Percentiles rank a stretch among this genome's conserved stretches.
These are phyloP conservation scores for Ypsolopha scabrella DNA, from an alignment of 2,888 invertebrate genomes.

Conservation along the genomic window DNA sequence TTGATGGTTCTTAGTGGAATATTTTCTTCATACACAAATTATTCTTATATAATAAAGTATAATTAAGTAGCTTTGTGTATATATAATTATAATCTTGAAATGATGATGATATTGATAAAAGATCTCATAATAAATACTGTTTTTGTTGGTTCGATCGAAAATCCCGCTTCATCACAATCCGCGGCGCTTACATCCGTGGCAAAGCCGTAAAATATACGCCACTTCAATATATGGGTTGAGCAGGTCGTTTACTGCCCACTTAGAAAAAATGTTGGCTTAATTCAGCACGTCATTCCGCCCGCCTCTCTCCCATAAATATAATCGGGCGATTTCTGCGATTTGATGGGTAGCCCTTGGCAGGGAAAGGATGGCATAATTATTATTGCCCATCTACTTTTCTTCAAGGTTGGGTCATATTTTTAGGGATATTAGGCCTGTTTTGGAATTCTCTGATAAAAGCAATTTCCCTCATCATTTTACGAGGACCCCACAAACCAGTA, in stretches of 20 bases:
- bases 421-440: background rate
- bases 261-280: conserved; percentile 65
- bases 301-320: conserved; percentile 43
- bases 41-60: too few relatives aligned
- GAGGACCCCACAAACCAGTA: too few relatives aligned
- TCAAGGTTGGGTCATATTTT: conserved; percentile 10
- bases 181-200: conserved; percentile 12
- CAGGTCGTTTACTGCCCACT: conserved; percentile 60
- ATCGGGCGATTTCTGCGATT: conserved; percentile 51
- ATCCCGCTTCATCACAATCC: too few relatives aligned
- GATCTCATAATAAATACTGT: too few relatives aligned
- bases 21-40: too few relatives aligned
- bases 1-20: too few relatives aligned
- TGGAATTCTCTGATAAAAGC: too few relatives aligned
- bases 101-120: too few relatives aligned
- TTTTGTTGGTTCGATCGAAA: too few relatives aligned
- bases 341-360: conserved; percentile 42
- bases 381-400: conserved; percentile 40
- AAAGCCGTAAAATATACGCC: conserved; percentile 65
- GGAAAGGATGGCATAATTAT: conserved; percentile 32
- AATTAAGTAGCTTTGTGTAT: too few relatives aligned
- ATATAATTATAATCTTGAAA: too few relatives aligned
- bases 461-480: too few relatives aligned
- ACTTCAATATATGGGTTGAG: conserved; percentile 57
- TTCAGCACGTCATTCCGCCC: conserved; percentile 51